Percentiles rank a stretch among this genome's conserved stretches.
Conservation (phyloP, 1,140 invertebrate species). For the Drosophila pallidifrons region DNA sequence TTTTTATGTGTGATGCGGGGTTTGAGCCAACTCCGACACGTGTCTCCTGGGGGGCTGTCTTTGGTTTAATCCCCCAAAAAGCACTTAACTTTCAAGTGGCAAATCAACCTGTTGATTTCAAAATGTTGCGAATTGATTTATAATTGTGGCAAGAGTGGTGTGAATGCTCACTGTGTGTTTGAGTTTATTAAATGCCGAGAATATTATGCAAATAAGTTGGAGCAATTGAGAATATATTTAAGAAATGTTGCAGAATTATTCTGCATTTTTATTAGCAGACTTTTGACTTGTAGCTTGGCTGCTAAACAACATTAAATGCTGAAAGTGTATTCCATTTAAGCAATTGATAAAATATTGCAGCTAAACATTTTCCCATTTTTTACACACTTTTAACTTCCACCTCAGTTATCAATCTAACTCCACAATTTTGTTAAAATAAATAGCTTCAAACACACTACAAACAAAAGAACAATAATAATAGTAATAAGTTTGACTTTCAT, state of each 20-base stretch:
- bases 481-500: neutral
- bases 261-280: too few species aligned
- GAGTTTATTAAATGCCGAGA: neutral
- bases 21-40: conserved; percentile 45
- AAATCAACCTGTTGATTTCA: conserved; percentile 69
- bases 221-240: too few species aligned
- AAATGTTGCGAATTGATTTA: conserved; percentile 19
- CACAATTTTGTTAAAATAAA: too few species aligned
- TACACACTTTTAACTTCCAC: too few species aligned
- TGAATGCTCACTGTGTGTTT: neutral
- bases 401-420: too few species aligned
- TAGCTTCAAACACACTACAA: too few species aligned
- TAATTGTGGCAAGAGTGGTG: conserved; percentile 44
- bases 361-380: too few species aligned
- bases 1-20: neutral
- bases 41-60: conserved; percentile 60
- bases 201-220: neutral
- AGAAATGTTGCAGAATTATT: too few species aligned
- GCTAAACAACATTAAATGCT: too few species aligned
- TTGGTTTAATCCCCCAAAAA: conserved; percentile 56
- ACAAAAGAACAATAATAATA: neutral
- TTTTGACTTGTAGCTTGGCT: too few species aligned
- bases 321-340: too few species aligned
- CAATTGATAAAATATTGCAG: too few species aligned
- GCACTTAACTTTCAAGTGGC: conserved; percentile 62